These are phyloP conservation scores for Temnothorax longispinosus DNA, from an alignment of 1,140 invertebrate genomes.

Conservation along the genomic window DNA sequence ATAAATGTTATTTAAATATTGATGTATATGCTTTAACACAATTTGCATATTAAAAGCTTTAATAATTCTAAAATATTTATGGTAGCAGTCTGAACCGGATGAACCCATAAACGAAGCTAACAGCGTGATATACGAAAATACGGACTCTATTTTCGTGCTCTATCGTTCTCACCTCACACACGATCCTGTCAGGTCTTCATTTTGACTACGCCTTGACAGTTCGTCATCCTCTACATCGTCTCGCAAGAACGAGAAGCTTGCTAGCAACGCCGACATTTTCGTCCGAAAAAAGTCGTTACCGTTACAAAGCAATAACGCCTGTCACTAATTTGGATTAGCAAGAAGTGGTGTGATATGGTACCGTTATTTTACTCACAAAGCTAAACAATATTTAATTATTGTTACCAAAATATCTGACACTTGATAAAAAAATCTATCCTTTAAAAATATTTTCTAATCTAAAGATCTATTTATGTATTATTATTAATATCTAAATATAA, in stretches of 20 bases:
- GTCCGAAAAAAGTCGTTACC: slow-evolving; percentile 54
- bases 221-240: slow-evolving; percentile 81
- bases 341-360: not conserved
- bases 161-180: slow-evolving; percentile 80
- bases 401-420: not conserved
- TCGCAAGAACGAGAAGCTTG: slow-evolving; percentile 77
- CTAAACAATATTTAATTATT: slow-evolving; percentile 15
- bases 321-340: slow-evolving; percentile 29
- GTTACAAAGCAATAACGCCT: slow-evolving; percentile 61
- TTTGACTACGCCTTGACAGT: slow-evolving; percentile 81
- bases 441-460: slow-evolving; percentile 5
- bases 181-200: slow-evolving; percentile 83
- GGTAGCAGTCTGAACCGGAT: slow-evolving; percentile 33
- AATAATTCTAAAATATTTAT: slow-evolving; percentile 20
- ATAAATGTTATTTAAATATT: not conserved
- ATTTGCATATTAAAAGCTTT: not conserved
- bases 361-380: not conserved
- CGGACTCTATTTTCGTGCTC: slow-evolving; percentile 80
- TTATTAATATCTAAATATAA: slow-evolving; percentile 9
- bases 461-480: not conserved
- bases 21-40: slow-evolving; percentile 9
- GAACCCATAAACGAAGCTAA: slow-evolving; percentile 20
- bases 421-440: not conserved
- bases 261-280: slow-evolving; percentile 72
- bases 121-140: slow-evolving; percentile 62